These are phyloP conservation scores for Spermophilus dauricus DNA, from an alignment of 2,113 vertebrate species.

Conservation along the genomic window DNA sequence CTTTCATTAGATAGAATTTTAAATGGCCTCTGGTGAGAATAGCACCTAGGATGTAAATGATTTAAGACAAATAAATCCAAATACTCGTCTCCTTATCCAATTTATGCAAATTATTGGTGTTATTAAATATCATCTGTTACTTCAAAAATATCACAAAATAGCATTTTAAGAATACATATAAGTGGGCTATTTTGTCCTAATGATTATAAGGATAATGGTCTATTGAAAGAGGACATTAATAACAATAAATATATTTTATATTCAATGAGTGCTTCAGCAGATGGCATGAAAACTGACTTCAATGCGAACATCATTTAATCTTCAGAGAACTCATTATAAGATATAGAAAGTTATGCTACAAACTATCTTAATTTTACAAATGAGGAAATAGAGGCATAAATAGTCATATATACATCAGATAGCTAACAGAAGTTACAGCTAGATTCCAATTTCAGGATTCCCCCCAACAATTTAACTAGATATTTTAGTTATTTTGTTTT, in stretches of 20 bases:
- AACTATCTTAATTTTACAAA: not conserved
- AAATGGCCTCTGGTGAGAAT: slow-evolving; percentile 56
- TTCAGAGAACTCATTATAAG: not conserved
- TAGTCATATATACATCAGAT: not conserved
- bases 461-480: not conserved
- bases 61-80: slow-evolving; percentile 35
- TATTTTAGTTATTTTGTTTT: not conserved
- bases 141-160: not conserved
- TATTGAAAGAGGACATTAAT: not conserved
- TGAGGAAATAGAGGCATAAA: not conserved
- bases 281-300: not conserved
- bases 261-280: not conserved
- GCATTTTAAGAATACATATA: not conserved
- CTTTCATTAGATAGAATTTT: slow-evolving; percentile 57
- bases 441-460: not conserved
- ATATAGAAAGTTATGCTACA: not conserved
- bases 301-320: not conserved
- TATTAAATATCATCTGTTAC: not conserved
- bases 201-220: not conserved
- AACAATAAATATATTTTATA: slow-evolving; percentile 22
- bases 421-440: not conserved
- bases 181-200: not conserved
- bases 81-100: slow-evolving; percentile 40
- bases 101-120: slow-evolving; percentile 10
- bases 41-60: slow-evolving; percentile 21